Evolutionary conservation across 1,140 invertebrate species (phyloP).

Genomic region (Homarus americanus): DNA sequence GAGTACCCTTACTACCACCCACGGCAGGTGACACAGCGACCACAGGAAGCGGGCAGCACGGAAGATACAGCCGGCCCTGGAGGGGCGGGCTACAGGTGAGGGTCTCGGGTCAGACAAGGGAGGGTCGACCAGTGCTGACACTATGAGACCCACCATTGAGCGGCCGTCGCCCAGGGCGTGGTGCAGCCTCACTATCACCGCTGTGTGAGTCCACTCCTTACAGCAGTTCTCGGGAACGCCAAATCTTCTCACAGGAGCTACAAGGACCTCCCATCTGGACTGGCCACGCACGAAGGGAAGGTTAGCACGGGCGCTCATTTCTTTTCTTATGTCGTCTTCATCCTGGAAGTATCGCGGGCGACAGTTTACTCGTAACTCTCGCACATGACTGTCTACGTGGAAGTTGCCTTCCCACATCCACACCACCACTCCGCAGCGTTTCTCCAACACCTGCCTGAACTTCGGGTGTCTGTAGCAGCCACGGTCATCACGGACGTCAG

Average conservation of each 20-base stretch:
- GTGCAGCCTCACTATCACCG: slow-evolving; percentile 37
- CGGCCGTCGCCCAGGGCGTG: slow-evolving; percentile 54
- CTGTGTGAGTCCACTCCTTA: slow-evolving; percentile 33
- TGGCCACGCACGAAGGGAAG: slow-evolving; percentile 42
- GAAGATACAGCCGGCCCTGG: neutral
- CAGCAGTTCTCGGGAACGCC: neutral
- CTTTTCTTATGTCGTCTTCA: slow-evolving; percentile 30
- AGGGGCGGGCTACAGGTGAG: slow-evolving; percentile 9
- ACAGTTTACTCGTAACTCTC: neutral
- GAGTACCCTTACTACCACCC: slow-evolving; percentile 42
- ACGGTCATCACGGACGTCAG: neutral
- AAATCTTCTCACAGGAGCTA: slow-evolving; percentile 24
- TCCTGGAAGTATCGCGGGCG: neutral
- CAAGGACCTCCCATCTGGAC: slow-evolving; percentile 51
- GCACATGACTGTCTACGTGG: slow-evolving; percentile 32
- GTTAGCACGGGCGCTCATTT: slow-evolving; percentile 27
- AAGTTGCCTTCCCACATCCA: slow-evolving; percentile 58
- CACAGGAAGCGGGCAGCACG: slow-evolving; percentile 19
- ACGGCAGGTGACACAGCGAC: slow-evolving; percentile 30
- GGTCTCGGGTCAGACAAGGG: neutral
- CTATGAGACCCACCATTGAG: slow-evolving; percentile 36
- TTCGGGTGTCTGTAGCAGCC: slow-evolving; percentile 45
- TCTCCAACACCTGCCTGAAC: slow-evolving; percentile 45
- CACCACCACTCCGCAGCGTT: slow-evolving; percentile 46
- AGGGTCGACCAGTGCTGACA: slow-evolving; percentile 39